A percentile compares a stretch with the other conserved stretches of the same genome.
These are phyloP conservation scores for Drosophila jambulina DNA, from an alignment of 1,140 invertebrate genomes.

Conservation along the genomic window DNA sequence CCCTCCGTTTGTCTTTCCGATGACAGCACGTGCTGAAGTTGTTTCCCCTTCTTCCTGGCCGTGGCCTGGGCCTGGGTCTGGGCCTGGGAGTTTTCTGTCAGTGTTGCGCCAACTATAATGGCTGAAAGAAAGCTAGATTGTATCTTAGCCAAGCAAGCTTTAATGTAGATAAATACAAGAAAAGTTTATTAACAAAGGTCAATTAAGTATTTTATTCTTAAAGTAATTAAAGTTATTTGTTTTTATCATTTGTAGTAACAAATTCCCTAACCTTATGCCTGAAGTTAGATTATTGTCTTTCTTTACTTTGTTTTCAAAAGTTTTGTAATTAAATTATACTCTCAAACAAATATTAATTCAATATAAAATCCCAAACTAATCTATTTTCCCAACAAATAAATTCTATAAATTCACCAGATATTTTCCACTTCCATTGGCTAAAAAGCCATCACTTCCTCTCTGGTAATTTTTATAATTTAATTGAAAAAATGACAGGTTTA, in stretches of 20 bases:
- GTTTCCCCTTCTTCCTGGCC: constrained; percentile 11
- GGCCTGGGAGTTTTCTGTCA: constrained; percentile 27
- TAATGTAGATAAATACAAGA: background rate
- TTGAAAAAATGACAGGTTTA: constrained; percentile 73
- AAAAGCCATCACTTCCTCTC: background rate
- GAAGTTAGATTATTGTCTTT: background rate
- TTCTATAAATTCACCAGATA: background rate
- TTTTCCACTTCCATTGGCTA: background rate
- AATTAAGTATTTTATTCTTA: background rate
- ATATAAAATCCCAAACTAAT: too few species aligned
- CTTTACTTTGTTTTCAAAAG: background rate
- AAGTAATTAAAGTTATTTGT: background rate
- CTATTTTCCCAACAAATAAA: background rate
- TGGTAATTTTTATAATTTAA: constrained; percentile 78
- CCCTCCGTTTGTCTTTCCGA: constrained; percentile 42
- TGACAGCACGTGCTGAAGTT: constrained; percentile 76
- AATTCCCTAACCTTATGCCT: background rate
- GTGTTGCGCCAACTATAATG: constrained; percentile 12
- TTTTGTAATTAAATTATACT: background rate
- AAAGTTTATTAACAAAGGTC: background rate
- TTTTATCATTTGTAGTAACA: too few species aligned
- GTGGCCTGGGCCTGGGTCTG: background rate
- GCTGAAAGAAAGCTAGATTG: background rate
- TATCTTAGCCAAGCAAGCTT: too few species aligned
- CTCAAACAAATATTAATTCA: background rate